Evolutionary conservation across 2,888 invertebrate genomes (phyloP).

Genomic region (Scaptomyza tumidula): DNA sequence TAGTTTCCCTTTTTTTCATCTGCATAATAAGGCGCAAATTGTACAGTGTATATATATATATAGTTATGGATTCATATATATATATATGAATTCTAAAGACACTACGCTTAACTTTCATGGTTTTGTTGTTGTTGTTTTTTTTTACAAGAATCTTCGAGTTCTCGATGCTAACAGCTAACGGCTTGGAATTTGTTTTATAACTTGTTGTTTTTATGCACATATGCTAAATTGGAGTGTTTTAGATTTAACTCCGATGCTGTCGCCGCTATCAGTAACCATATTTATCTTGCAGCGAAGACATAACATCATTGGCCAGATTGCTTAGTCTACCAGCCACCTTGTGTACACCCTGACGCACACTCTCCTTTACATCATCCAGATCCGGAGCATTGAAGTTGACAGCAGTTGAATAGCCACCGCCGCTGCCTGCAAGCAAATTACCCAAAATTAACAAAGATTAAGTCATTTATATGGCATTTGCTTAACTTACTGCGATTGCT

Average conservation of each 20-base stretch:
- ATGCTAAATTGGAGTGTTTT: constrained; percentile 53
- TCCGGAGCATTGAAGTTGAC: constrained; percentile 88
- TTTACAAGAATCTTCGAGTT: constrained; percentile 40
- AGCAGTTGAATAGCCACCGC: constrained; percentile 76
- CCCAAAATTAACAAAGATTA: neutral
- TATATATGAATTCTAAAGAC: constrained; percentile 61
- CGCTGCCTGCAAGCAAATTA: constrained; percentile 54
- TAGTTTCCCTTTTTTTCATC: constrained; percentile 26
- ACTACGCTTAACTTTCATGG: constrained; percentile 57
- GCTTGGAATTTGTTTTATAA: constrained; percentile 60
- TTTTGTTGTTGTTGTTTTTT: neutral
- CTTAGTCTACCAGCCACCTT: constrained; percentile 99
- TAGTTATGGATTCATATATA: no score
- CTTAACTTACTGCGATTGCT: constrained; percentile 49
- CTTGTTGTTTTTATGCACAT: constrained; percentile 54
- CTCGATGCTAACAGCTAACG: constrained; percentile 29
- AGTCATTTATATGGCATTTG: neutral
- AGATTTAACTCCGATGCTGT: constrained; percentile 38
- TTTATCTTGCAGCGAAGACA: constrained; percentile 95
- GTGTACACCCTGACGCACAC: constrained; percentile 97
- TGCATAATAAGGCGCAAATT: constrained; percentile 49
- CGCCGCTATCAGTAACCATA: constrained; percentile 87
- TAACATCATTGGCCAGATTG: constrained; percentile 96
- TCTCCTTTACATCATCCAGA: constrained; percentile 98
- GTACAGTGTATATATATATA: constrained; percentile 30